These are phyloP conservation scores for Formica selysi DNA, from an alignment of 1,140 invertebrate species.

Conservation along the genomic window DNA sequence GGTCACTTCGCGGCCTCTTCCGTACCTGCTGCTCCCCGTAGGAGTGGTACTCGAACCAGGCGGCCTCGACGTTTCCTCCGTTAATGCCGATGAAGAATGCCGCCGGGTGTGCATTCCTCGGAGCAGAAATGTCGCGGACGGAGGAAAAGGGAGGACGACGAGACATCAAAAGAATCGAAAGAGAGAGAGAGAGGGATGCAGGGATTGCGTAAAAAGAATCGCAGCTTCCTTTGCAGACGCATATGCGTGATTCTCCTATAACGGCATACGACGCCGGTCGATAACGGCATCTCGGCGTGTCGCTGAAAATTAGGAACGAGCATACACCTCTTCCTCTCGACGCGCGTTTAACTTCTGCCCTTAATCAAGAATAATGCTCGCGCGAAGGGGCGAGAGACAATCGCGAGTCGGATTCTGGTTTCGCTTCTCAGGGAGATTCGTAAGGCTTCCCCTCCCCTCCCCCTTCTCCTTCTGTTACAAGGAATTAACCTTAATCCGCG, in stretches of 20 bases:
- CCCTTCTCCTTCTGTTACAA: neutral
- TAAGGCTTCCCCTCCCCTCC: too few species aligned
- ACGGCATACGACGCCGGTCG: conserved; percentile 21
- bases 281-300: conserved; percentile 31
- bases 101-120: conserved; percentile 69
- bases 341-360: neutral
- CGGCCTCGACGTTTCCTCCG: conserved; percentile 71
- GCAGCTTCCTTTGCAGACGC: neutral
- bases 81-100: conserved; percentile 74
- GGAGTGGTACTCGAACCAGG: conserved; percentile 76
- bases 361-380: conserved; percentile 35
- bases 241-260: conserved; percentile 10
- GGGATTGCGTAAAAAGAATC: conserved; percentile 53
- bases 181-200: neutral
- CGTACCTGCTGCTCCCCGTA: conserved; percentile 62
- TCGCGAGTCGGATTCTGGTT: neutral
- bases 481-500: conserved; percentile 16
- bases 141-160: conserved; percentile 5
- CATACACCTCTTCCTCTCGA: neutral
- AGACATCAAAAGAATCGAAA: conserved; percentile 10
- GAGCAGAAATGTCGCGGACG: conserved; percentile 68
- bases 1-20: conserved; percentile 52
- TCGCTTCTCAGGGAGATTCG: neutral
- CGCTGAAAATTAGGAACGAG: conserved; percentile 45
- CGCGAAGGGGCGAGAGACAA: neutral